Conservation (phyloP, 1,140 invertebrate genomes). For the Glossosoma conforme region DNA sequence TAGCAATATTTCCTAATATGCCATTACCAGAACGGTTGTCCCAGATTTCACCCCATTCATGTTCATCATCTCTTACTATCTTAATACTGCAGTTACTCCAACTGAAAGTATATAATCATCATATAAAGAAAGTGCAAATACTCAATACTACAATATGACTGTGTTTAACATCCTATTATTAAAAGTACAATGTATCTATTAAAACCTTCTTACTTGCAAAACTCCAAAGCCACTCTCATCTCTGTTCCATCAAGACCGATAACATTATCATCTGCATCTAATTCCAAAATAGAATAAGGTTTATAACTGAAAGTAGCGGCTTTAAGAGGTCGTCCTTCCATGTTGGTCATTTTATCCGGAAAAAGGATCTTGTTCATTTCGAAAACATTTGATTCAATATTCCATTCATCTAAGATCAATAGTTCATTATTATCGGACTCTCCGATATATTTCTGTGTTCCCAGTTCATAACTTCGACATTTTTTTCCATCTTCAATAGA, state of each 20-base stretch:
- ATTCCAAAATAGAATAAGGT: slow-evolving; percentile 32
- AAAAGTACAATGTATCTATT: slow-evolving; percentile 3
- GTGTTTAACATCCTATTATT: slow-evolving; percentile 7
- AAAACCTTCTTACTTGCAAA: slow-evolving; percentile 28
- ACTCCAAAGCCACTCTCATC: slow-evolving; percentile 36
- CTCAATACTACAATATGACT: neutral
- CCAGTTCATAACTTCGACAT: slow-evolving; percentile 14
- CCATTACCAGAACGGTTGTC: slow-evolving; percentile 55
- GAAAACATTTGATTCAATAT: slow-evolving; percentile 10
- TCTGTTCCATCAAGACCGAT: slow-evolving; percentile 41
- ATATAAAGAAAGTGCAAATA: slow-evolving; percentile 5
- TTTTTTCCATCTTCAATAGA: slow-evolving; percentile 2
- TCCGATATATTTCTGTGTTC: slow-evolving; percentile 22
- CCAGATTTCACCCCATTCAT: slow-evolving; percentile 55
- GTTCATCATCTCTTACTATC: slow-evolving; percentile 46
- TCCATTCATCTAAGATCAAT: slow-evolving; percentile 21
- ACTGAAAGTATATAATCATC: too few relatives aligned
- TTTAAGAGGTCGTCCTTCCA: slow-evolving; percentile 26
- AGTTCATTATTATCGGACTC: slow-evolving; percentile 10
- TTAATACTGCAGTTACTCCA: slow-evolving; percentile 49
- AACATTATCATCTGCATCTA: slow-evolving; percentile 20
- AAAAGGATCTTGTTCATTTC: slow-evolving; percentile 25
- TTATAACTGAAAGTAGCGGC: slow-evolving; percentile 33
- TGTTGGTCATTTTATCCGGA: slow-evolving; percentile 31
- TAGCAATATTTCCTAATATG: slow-evolving; percentile 51